phyloP scores from a whole-genome alignment of 2,888 invertebrate genomes.

The Papilio protenor region DNA sequence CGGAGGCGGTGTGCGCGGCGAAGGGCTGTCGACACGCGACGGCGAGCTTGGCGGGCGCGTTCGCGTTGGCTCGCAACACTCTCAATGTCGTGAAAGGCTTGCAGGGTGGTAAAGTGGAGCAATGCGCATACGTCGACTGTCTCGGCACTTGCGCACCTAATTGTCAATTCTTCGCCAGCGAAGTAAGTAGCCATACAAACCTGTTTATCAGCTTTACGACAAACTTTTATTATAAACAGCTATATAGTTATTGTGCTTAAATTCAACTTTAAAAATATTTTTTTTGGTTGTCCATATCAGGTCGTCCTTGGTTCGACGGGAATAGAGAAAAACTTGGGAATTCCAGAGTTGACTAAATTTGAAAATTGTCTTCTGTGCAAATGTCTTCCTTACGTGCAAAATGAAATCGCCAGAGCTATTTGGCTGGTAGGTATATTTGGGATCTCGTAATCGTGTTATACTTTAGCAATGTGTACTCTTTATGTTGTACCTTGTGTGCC shows the following conservation, averaged over 20 bases:
- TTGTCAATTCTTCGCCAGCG: constrained; percentile 75
- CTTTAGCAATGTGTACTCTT: not conserved
- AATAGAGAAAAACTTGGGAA: constrained; percentile 69
- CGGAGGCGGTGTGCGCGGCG: constrained; percentile 66
- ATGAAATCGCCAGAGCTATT: constrained; percentile 72
- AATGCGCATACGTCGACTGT: constrained; percentile 75
- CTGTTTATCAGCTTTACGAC: not conserved
- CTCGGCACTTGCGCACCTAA: constrained; percentile 70
- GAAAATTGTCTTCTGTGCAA: constrained; percentile 74
- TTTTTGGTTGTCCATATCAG: constrained; percentile 53
- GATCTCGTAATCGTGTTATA: no score
- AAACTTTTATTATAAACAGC: no score
- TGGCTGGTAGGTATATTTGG: constrained; percentile 66
- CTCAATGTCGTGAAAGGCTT: constrained; percentile 74
- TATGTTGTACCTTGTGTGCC: constrained; percentile 28
- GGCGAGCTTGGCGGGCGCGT: constrained; percentile 73
- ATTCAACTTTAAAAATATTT: not conserved
- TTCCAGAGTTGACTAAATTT: constrained; percentile 75
- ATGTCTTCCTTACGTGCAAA: constrained; percentile 69
- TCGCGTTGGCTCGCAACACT: constrained; percentile 70
- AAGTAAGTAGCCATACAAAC: constrained; percentile 56
- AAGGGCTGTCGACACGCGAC: constrained; percentile 65
- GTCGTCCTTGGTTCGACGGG: constrained; percentile 74
- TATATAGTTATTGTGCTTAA: not conserved
- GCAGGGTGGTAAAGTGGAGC: constrained; percentile 63